phyloP scores from a whole-genome alignment of 2,888 invertebrate species.

The Cataglyphis cursor region DNA sequence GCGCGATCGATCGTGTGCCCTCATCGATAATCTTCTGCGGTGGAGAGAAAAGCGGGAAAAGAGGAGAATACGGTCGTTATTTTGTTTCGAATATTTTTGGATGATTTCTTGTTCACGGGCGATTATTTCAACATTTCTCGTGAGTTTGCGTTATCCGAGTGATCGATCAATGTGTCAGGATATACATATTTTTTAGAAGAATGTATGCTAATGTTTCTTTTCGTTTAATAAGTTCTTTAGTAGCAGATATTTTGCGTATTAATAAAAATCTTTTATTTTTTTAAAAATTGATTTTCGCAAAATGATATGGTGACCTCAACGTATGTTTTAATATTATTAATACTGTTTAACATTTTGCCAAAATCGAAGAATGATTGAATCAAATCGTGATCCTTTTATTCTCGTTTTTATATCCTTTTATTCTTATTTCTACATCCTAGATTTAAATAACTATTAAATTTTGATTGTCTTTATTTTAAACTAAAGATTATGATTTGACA shows the following conservation, averaged over 20 bases:
- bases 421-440: neutral
- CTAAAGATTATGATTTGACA: slow-evolving; percentile 13
- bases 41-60: neutral
- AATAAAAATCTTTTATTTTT: slow-evolving; percentile 9
- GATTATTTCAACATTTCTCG: slow-evolving; percentile 36
- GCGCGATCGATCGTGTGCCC: slow-evolving; percentile 14
- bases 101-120: slow-evolving; percentile 13
- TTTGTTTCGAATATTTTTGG: slow-evolving; percentile 31
- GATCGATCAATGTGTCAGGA: slow-evolving; percentile 23
- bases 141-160: neutral
- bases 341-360: neutral
- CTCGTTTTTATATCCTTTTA: neutral
- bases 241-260: neutral
- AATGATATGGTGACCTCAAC: neutral
- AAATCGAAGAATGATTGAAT: neutral
- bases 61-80: neutral
- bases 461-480: neutral
- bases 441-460: slow-evolving; percentile 12
- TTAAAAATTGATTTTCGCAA: neutral
- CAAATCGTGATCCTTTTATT: slow-evolving; percentile 1
- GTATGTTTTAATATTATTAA: slow-evolving; percentile 1
- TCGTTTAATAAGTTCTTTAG: slow-evolving; percentile 18
- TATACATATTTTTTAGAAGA: slow-evolving; percentile 6
- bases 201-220: slow-evolving; percentile 1
- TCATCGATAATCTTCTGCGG: slow-evolving; percentile 28